Evolutionary conservation across 2,888 invertebrate species (phyloP), one percentile per base, ranked within the genome.

Genomic region (Eudasyphora cyanicolor): DNA sequence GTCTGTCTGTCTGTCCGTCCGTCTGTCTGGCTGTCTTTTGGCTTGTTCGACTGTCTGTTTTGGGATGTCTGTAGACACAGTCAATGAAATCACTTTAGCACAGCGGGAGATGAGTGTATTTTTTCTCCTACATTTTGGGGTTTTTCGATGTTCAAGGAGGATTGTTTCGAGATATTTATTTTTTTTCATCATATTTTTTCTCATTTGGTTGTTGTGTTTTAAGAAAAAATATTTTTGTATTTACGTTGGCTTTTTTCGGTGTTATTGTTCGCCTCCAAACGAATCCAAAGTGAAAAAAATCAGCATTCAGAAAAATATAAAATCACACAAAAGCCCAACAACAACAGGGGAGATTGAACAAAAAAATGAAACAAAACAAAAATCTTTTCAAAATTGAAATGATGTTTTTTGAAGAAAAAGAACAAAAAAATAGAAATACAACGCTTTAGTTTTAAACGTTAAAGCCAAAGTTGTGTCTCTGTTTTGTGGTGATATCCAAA

Each of bases 101-200:
- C 89, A 89, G 89, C 89, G 88, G 89, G 89, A 89, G 89, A 89
- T 88, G 87, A 86, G 86, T 89, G 86, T 84, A 77, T 80, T 76
- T 81, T 86, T 86, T 70, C 14, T 83, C 76, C 67, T 80, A 80
- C 79, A 80, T 73, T 73, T 83, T 74, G 83, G 60, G 76, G 62
- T 64, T 67, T 76, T 35, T 76, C 32, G 38, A 67, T 45, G 62
- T 64, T 67, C 38, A 24, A 5, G 45, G 49, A 49, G 27, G 45
- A 62, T 64, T 75, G 62, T 35, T 60, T 75, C 24, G 32, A 6
- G 42, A 32, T 45, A 42, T 54, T 69, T 49, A 0, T 21, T 57
- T 38, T 45, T 82, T 69, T 74, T 70, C 38, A n/a, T 29, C 27
- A 12, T 38, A n/a, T 32, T 29, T 32, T 64, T 64, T 32, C 19